Evolutionary conservation across 1,140 invertebrate genomes (phyloP), one percentile per base, ranked within the genome.

Genomic region (Eriosoma lanigerum): DNA sequence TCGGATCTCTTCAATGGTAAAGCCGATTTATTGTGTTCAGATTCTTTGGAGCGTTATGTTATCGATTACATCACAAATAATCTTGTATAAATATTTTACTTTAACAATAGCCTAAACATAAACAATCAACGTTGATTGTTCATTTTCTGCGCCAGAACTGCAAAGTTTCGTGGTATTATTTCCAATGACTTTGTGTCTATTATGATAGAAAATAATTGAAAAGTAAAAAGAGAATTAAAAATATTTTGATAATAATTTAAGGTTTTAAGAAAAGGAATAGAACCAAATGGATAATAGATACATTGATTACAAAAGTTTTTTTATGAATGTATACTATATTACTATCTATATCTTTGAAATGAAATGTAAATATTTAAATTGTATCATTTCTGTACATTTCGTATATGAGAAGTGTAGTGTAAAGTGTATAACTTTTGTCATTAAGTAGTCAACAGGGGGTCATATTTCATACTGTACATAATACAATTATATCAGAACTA

Each of bases 81-180:
- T 52, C 24, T 50, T 72, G 68, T 72, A 52, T 72, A 72, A 72
- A 72, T 72, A 72, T 72, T 72, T 29, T 24, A n/a, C 12, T 32
- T 24, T n/a, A 44, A 72, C 48, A 72, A 52, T 50, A 17, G 68
- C 50, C 24, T 72, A 26, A 52, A 52, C 26, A 52, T 72, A 26
- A 52, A 52, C 26, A 52, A 50, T 72, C 15, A 72, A 72, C 17
- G 26, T n/a, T 15, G 46, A 72, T 52, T 72, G 68, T 52, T 70
- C 44, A 19, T 48, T 70, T 70, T 70, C 26, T 38, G 52, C 17
- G 4, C 17, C 3, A 17, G 24, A 21, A 10, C 26, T 12, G 10
- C 68, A 50, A 50, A 50, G 46, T 50, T 68, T 24, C 29, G 17
- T 6, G 9, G 5, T n/a, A 72, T 50, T 72, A 72, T 72, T 72